A percentile compares a stretch with the other conserved stretches of the same genome.
These are phyloP conservation scores for Triplophysa dalaica DNA, from an alignment of 2,113 vertebrate species.

Conservation along the genomic window DNA sequence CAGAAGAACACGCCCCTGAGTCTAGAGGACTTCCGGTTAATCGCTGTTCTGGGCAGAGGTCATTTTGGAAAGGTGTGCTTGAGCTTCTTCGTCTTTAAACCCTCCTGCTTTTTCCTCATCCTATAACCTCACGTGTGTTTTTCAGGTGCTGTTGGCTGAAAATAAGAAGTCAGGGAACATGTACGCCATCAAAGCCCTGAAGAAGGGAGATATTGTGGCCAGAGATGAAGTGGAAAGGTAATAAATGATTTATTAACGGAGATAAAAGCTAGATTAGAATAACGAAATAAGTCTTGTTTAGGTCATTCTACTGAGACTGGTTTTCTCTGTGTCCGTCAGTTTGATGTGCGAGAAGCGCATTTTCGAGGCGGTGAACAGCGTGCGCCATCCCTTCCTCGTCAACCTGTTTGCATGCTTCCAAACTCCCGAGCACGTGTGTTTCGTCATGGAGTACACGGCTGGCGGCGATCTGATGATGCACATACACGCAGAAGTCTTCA, in stretches of 20 bases:
- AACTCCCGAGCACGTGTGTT: conserved; percentile 96
- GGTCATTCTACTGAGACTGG: background rate
- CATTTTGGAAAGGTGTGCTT: conserved; percentile 96
- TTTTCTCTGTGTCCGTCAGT: conserved; percentile 66
- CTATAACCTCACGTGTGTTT: conserved; percentile 42
- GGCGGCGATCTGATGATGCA: conserved; percentile 99
- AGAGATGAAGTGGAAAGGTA: conserved; percentile 98
- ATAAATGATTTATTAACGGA: background rate
- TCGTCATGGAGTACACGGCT: conserved; percentile 99
- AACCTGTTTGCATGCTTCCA: conserved; percentile 99
- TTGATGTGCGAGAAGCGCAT: conserved; percentile 99
- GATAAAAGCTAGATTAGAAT: background rate
- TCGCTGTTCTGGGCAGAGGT: conserved; percentile 93
- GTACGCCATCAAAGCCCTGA: conserved; percentile 98
- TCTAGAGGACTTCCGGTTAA: conserved; percentile 92
- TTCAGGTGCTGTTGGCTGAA: conserved; percentile 91
- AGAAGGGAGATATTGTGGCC: conserved; percentile 95
- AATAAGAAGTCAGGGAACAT: conserved; percentile 93
- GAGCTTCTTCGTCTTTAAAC: background rate
- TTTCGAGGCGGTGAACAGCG: conserved; percentile 95
- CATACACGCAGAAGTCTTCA: conserved; percentile 97
- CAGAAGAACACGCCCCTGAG: conserved; percentile 74
- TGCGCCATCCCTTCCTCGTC: conserved; percentile 97
- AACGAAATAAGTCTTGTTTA: background rate
- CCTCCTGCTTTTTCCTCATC: background rate